Base-by-base conservation (phyloP, 2,797 vertebrate species). In the Liparis tanakae region DNA sequence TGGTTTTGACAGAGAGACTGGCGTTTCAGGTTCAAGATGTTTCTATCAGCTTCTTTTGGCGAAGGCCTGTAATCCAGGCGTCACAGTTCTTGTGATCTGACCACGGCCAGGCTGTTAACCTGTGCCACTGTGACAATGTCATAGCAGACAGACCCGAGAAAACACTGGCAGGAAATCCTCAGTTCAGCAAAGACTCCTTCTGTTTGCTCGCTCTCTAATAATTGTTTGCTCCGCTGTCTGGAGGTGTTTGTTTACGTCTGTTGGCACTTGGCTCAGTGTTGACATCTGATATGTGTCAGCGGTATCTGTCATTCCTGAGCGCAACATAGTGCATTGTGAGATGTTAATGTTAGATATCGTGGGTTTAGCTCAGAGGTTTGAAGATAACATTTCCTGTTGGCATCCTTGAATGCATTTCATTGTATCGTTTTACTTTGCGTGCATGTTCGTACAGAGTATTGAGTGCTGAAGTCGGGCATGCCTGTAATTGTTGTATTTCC, bases 41-140 rank as follows among this genome's bases (percentile, higher is more conserved):
- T 88, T 91, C 85, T 84, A 84, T 90, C 90, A 84, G 77, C 89
- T 92, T 91, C 87, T 93, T 91, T 87, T 76, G 86, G 88, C 74
- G 67, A 85, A 75, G 71, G 68, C 71, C 84, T 90, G 89, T 91
- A 80, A 92, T 89, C 75, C 56, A 13, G 81, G 61, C 51, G 18
- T 87, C 82, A 60, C 48, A 25, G 72, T 37, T 64, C 76, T 77
- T 85, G 80, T 85, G 80, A 85, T 89, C 67, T 85, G 76, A 79
- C 84, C 76, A 82, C 55, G 33, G 76, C 61, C 18, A n/a, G 36
- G 75, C 74, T 79, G 85, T 81, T 87, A 84, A 84, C 82, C 77
- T 22, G 71, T 63, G 70, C 63, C 59, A 13, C 69, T 2, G 71
- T 78, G 85, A 77, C 41, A 34, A 66, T 25, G 51, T 77, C 70